A percentile compares a stretch with the other conserved stretches of the same genome.
phyloP scores from a whole-genome alignment of 2,888 invertebrate genomes.

The Petrolisthes manimaculis region DNA sequence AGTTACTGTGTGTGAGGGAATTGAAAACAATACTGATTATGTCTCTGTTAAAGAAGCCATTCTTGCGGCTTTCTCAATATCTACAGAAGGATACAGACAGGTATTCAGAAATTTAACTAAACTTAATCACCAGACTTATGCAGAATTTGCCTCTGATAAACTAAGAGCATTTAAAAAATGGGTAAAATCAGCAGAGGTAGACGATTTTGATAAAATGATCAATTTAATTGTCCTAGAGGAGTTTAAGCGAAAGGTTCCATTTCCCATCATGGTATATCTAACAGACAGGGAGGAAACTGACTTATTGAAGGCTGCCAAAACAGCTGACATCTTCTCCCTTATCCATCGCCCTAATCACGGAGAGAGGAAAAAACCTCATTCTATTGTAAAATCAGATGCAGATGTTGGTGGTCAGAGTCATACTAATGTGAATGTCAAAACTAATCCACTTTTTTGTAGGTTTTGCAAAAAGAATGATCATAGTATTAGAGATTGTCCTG shows the following conservation, averaged over 20 bases:
- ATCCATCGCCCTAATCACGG: slow-evolving; percentile 20
- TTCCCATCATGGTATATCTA: slow-evolving; percentile 17
- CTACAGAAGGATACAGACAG: slow-evolving; percentile 24
- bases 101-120: neutral
- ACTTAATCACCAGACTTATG: slow-evolving; percentile 13
- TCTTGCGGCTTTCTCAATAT: neutral
- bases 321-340: slow-evolving; percentile 16
- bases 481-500: slow-evolving; percentile 24
- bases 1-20: slow-evolving; percentile 15
- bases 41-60: neutral
- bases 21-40: slow-evolving; percentile 8
- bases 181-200: neutral
- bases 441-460: neutral
- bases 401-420: slow-evolving; percentile 11
- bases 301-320: slow-evolving; percentile 8
- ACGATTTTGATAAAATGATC: slow-evolving; percentile 18
- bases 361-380: neutral
- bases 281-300: slow-evolving; percentile 19
- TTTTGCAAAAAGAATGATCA: slow-evolving; percentile 12
- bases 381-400: slow-evolving; percentile 15
- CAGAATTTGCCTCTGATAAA: slow-evolving; percentile 22
- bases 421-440: neutral
- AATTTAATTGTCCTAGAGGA: slow-evolving; percentile 14
- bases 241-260: slow-evolving; percentile 24
- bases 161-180: neutral